Conservation (phyloP, 2,888 invertebrate species). For the Brachyopa scutellaris region DNA sequence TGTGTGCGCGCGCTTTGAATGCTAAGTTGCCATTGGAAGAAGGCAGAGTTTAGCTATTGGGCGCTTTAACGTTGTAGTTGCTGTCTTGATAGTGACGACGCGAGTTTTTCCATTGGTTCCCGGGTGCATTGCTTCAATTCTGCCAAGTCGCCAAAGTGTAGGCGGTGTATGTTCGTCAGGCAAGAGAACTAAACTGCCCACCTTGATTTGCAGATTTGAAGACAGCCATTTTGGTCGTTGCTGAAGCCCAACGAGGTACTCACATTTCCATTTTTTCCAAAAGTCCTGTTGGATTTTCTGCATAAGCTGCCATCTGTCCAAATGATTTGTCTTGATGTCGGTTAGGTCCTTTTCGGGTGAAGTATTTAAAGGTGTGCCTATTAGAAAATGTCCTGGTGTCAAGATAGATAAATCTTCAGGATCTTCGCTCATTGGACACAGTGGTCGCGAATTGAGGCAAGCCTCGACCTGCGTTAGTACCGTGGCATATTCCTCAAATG, state of each 20-base stretch:
- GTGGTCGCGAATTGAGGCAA: neutral
- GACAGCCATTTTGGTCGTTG: constrained; percentile 17
- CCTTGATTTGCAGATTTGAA: neutral
- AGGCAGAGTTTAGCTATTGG: constrained; percentile 14
- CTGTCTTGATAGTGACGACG: constrained; percentile 18
- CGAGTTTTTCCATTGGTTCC: constrained; percentile 21
- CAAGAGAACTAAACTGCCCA: constrained; percentile 3
- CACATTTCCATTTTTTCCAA: constrained; percentile 24
- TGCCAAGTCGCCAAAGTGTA: constrained; percentile 16
- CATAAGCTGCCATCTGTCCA: constrained; percentile 28
- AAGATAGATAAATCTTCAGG: constrained; percentile 17
- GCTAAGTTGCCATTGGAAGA: constrained; percentile 11
- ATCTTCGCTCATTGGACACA: neutral
- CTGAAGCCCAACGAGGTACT: constrained; percentile 14
- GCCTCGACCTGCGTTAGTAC: constrained; percentile 13
- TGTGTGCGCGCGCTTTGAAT: neutral
- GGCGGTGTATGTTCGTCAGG: constrained; percentile 32
- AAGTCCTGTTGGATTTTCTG: constrained; percentile 16
- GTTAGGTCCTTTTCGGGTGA: constrained; percentile 21
- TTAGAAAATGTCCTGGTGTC: constrained; percentile 27
- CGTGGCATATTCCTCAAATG: constrained; percentile 22
- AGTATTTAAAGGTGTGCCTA: constrained; percentile 14
- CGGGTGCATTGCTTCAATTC: constrained; percentile 13
- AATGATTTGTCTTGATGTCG: neutral
- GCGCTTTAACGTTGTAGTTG: constrained; percentile 3